These are phyloP conservation scores for Elaphurus davidianus DNA, from an alignment of 2,113 vertebrate species.

Conservation along the genomic window DNA sequence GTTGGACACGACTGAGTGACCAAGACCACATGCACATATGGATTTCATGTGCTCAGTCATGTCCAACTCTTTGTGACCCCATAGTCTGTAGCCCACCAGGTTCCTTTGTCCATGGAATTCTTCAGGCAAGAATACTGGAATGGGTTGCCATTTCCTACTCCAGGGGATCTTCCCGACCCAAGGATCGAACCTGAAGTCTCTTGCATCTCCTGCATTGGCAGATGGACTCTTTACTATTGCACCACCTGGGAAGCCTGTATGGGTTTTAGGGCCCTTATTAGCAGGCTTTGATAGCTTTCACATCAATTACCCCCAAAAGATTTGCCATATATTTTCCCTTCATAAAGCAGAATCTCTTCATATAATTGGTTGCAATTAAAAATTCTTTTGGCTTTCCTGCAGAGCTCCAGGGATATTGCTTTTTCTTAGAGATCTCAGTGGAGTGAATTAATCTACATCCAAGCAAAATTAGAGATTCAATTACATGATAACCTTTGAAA, in stretches of 20 bases:
- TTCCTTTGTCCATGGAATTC: not conserved
- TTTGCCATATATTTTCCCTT: conserved; percentile 46
- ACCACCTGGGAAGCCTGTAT: not conserved
- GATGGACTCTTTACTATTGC: not conserved
- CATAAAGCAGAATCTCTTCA: conserved; percentile 63
- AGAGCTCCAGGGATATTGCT: conserved; percentile 58
- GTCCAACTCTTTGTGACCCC: not conserved
- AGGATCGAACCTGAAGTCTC: not conserved
- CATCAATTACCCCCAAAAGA: not conserved
- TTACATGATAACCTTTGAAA: conserved; percentile 80
- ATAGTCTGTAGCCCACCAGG: not conserved
- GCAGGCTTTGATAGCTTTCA: conserved; percentile 50
- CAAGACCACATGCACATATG: not conserved
- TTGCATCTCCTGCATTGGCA: not conserved
- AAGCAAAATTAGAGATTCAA: conserved; percentile 79
- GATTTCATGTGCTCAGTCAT: not conserved
- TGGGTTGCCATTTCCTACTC: not conserved
- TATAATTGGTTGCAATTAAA: conserved; percentile 76
- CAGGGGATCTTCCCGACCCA: not conserved
- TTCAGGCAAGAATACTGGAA: not conserved
- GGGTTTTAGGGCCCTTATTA: not conserved
- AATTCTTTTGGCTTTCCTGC: conserved; percentile 68
- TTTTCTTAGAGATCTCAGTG: conserved; percentile 68
- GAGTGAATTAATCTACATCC: conserved; percentile 74
- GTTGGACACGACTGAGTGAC: not conserved